Base-by-base conservation (phyloP, 2,888 invertebrate species). In the Lycophotia porphyrea region DNA sequence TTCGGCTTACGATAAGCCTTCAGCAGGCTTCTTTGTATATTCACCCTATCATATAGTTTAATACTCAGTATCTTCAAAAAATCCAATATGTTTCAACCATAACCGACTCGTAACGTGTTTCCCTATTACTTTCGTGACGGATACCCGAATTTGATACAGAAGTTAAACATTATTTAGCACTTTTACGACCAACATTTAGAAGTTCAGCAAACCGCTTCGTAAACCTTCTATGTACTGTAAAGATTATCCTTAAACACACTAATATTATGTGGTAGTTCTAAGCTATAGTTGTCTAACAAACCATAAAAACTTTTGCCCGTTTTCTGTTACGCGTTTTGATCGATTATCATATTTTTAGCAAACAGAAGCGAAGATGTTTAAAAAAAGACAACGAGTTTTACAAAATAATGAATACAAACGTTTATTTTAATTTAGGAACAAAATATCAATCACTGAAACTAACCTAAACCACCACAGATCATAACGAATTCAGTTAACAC, bases 91-190 rank as follows among this genome's bases (percentile, higher is more conserved):
- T 63, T 44, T 13, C 61, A 36, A 13, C 66, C 66, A 66, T 42
- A 65, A 78, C 39, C 18, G 27, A 27, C 52, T n/a, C 61, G 47
- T 34, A 36, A 49, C 24, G 60, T 39, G 55, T 79, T 79, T 42
- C 65, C n/a, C 36, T 68, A 61, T 68, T 82, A 73, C 69, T 65
- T 72, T 31, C 61, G 31, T 58, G 34, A 49, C 27, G 21, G 36
- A 49, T 61, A 68, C 36, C 71, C 47, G 74, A 84, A 67, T 73
- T 81, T 77, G 65, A 77, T 82, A 78, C 67, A 77, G 36, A 72
- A 73, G 85, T 81, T 71, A 81, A 84, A 78, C 42, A 63, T 78
- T 69, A 78, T 85, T 81, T 71, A 81, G 64, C 49, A 70, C 76
- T 84, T 83, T 82, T 78, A 85, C 39, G 71, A 63, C 63, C 61